Evolutionary conservation across 2,888 invertebrate genomes (phyloP).

Genomic region (Bugulina stolonifera): DNA sequence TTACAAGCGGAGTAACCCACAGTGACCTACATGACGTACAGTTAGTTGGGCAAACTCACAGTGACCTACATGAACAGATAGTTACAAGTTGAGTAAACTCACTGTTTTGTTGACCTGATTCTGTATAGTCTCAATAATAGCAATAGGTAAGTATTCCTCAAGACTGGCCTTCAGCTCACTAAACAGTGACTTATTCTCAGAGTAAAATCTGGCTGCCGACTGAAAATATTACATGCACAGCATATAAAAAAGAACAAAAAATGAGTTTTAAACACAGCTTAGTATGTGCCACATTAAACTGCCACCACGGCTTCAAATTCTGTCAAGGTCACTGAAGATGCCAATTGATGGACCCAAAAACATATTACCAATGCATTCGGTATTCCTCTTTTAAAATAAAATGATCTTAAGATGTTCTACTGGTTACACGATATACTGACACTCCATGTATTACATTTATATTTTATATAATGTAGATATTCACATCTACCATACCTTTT

Average conservation of each 20-base stretch:
- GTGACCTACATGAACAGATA: too few relatives aligned
- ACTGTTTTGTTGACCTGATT: constrained; percentile 42
- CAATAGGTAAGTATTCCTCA: constrained; percentile 36
- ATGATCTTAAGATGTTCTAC: not conserved
- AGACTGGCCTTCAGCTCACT: constrained; percentile 34
- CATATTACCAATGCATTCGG: not conserved
- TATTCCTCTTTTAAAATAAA: not conserved
- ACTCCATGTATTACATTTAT: not conserved
- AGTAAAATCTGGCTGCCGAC: constrained; percentile 33
- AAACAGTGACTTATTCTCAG: constrained; percentile 37
- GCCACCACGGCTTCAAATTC: too few relatives aligned
- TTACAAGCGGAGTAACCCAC: too few relatives aligned
- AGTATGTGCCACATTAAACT: too few relatives aligned
- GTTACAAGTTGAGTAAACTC: constrained; percentile 28
- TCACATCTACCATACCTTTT: too few relatives aligned
- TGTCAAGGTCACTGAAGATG: too few relatives aligned
- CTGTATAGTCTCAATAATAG: constrained; percentile 40
- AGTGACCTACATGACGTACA: too few relatives aligned
- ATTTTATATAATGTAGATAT: not conserved
- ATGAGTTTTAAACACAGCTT: too few relatives aligned
- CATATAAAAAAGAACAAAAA: too few relatives aligned
- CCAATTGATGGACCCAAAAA: too few relatives aligned
- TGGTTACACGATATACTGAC: not conserved
- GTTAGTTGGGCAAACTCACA: too few relatives aligned
- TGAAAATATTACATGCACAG: not conserved